Conservation (phyloP, 92 coral and sea anemone species). For the Diadumene lineata region DNA sequence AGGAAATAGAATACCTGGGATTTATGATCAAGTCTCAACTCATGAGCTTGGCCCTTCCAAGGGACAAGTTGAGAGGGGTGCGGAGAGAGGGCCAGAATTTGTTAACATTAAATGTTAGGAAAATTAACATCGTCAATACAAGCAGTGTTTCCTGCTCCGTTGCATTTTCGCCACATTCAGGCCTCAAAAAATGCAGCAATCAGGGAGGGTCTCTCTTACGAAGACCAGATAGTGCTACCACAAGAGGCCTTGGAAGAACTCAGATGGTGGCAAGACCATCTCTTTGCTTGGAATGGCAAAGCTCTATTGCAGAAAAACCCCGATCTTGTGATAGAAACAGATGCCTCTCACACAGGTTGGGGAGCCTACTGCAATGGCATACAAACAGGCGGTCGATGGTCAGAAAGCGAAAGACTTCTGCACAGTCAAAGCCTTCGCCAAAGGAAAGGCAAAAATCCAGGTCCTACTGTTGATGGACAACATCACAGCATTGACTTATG, state of each 20-base stretch:
- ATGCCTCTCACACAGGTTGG: slow-evolving; percentile 40
- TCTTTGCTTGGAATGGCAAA: slow-evolving; percentile 28
- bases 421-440: slow-evolving; percentile 29
- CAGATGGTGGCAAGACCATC: neutral
- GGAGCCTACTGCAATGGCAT: slow-evolving; percentile 41
- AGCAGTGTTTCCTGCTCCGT: slow-evolving; percentile 54
- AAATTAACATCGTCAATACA: slow-evolving; percentile 24
- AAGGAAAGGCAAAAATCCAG: slow-evolving; percentile 22
- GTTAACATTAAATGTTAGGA: no score
- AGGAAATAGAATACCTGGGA: slow-evolving; percentile 40
- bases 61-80: slow-evolving; percentile 23
- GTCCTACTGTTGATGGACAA: slow-evolving; percentile 42
- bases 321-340: slow-evolving; percentile 31
- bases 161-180: slow-evolving; percentile 45
- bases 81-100: neutral
- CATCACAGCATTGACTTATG: slow-evolving; percentile 29
- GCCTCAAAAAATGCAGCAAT: neutral
- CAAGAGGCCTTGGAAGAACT: no score
- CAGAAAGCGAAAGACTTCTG: neutral
- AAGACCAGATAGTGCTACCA: no score
- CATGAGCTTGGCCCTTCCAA: slow-evolving; percentile 29
- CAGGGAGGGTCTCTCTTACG: neutral
- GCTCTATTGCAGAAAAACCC: slow-evolving; percentile 22
- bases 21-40: slow-evolving; percentile 30
- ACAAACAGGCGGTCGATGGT: slow-evolving; percentile 35